Evolutionary conservation across 2,888 invertebrate genomes (phyloP), one percentile per base, ranked within the genome.

Genomic region (Pseudococcus viburni): DNA sequence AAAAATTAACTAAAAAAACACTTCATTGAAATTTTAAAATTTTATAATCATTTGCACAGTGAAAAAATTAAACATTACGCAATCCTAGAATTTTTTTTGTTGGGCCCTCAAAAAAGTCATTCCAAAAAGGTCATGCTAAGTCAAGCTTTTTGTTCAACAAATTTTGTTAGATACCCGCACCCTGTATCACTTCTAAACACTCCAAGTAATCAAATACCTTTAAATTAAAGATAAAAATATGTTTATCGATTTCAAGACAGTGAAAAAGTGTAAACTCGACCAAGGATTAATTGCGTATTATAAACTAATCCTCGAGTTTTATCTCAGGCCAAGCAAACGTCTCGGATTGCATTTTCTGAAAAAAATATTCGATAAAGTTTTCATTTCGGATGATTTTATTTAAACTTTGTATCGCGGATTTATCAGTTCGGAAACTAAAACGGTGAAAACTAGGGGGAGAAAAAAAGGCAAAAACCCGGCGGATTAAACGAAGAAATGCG

Each of bases 291-390:
- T 77, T 77, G 1, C 42, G 42, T 42, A 2, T 22, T 64, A 7
- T 64, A 19, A 64, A 64, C 15, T 77, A 39, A 77, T 77, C 33
- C 19, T 33, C 77, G 3, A 42, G 7, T 33, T 77, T 39, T 42
- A 77, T 33, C 77, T 83, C 9, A 1, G 46, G 5, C 80, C 9
- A 83, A 22, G 42, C 19, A 46, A 83, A 83, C 39, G 33, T 46
- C 42, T 0, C 15, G 8, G 19, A 46, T 83, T 9, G 80, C 17
- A 46, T n/a, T n/a, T 0, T 17, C 46, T 6, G 19, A 83, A 83
- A 83, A 46, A 46, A 8, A 83, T n/a, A 42, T 83, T 83, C 46
- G 42, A 83, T 83, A 83, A 80, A 83, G 80, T 83, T 83, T 46
- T 42, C 26, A 83, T 46, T 42, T 19, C 7, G 9, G 17, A 19